phyloP scores from a whole-genome alignment of 2,113 vertebrate genomes.

The Psophia crepitans region DNA sequence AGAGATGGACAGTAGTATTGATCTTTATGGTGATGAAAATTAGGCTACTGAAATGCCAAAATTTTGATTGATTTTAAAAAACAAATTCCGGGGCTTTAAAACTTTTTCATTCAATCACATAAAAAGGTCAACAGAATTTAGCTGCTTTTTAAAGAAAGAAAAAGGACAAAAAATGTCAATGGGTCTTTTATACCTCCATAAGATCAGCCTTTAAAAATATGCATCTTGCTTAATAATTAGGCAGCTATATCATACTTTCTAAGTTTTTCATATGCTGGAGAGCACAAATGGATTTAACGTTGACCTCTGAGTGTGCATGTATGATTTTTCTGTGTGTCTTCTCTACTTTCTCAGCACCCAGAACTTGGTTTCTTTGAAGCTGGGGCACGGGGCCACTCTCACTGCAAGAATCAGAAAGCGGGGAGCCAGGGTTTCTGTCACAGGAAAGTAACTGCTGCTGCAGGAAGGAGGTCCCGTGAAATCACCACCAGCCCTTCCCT shows the following conservation, averaged over 20 bases:
- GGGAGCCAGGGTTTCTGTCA: background rate
- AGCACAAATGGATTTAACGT: background rate
- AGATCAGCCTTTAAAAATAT: background rate
- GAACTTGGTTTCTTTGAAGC: background rate
- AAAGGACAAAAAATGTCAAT: background rate
- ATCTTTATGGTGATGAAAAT: slow-evolving; percentile 32
- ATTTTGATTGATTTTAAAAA: slow-evolving; percentile 24
- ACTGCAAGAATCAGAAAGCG: background rate
- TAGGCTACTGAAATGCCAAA: background rate
- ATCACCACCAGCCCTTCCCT: background rate
- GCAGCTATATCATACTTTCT: background rate
- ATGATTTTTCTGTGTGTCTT: background rate
- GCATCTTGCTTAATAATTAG: background rate
- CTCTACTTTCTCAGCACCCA: background rate
- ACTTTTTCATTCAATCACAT: background rate
- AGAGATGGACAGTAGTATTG: background rate
- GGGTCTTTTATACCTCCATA: background rate
- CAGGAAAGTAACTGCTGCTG: background rate
- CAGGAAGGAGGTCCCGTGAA: background rate
- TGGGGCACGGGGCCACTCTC: fast-evolving
- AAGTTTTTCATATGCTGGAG: background rate
- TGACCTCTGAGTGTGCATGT: fast-evolving
- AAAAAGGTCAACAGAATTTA: slow-evolving; percentile 33
- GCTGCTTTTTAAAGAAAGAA: background rate
- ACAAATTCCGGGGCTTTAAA: background rate